Conservation (phyloP, 1,140 invertebrate genomes). For the Hycleus phaleratus region DNA sequence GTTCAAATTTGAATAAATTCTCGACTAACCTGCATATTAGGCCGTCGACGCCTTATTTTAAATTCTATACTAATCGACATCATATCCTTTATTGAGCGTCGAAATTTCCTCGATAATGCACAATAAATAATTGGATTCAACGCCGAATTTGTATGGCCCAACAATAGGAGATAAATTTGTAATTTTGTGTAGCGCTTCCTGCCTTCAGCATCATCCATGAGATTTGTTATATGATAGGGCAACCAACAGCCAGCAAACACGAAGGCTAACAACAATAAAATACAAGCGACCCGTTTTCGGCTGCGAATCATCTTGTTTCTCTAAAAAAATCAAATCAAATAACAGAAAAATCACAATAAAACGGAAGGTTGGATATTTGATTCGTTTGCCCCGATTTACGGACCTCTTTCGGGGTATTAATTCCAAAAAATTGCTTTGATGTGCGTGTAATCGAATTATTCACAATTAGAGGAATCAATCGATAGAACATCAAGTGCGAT, state of each 20-base stretch:
- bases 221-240: constrained; percentile 63
- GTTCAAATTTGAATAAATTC: background rate
- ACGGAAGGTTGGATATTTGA: no score
- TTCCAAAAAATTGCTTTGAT: no score
- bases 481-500: no score
- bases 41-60: constrained; percentile 11
- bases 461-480: no score
- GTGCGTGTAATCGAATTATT: no score
- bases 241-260: constrained; percentile 73
- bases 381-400: no score
- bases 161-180: constrained; percentile 46
- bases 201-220: constrained; percentile 49
- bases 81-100: constrained; percentile 56
- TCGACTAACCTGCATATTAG: constrained; percentile 14
- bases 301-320: constrained; percentile 56
- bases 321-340: constrained; percentile 39
- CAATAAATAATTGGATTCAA: constrained; percentile 86
- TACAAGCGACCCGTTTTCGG: constrained; percentile 62
- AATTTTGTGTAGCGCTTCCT: constrained; percentile 25
- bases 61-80: constrained; percentile 40
- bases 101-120: constrained; percentile 79
- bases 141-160: constrained; percentile 72
- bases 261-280: constrained; percentile 62
- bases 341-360: no score
- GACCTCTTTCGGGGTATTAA: no score